These are phyloP conservation scores for Xenus cinereus DNA, from an alignment of 2,113 vertebrate genomes.

Conservation along the genomic window DNA sequence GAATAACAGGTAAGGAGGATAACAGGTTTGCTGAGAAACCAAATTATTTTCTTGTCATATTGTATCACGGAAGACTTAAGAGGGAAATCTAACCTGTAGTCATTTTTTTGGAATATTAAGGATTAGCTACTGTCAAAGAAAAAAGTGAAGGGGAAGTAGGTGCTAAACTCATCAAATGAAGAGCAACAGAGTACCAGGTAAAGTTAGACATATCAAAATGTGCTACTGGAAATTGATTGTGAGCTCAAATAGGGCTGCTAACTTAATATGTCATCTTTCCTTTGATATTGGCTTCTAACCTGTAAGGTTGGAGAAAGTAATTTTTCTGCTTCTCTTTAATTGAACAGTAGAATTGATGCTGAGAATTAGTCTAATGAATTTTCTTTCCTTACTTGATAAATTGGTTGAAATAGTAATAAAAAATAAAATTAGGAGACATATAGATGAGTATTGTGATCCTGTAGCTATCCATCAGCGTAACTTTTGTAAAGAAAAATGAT, in stretches of 20 bases:
- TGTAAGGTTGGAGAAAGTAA: constrained; percentile 32
- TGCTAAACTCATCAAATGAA: constrained; percentile 1
- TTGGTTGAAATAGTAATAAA: constrained; percentile 50
- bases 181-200: background rate
- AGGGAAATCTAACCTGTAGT: background rate
- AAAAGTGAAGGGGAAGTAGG: background rate
- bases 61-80: background rate
- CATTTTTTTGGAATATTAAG: background rate
- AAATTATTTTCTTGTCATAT: background rate
- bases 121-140: background rate
- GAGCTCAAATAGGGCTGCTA: constrained; percentile 1
- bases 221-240: constrained; percentile 17
- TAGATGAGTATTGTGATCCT: constrained; percentile 16
- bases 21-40: background rate
- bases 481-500: background rate
- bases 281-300: constrained; percentile 48
- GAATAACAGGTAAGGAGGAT: background rate
- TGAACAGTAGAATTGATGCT: constrained; percentile 36
- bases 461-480: constrained; percentile 9
- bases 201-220: background rate
- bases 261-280: constrained; percentile 12
- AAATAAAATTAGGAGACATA: constrained; percentile 38
- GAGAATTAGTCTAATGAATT: constrained; percentile 64
- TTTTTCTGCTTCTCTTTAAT: constrained; percentile 62
- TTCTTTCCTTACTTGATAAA: constrained; percentile 49